Base-by-base conservation (phyloP, 1,140 invertebrate species). In the Ceratina calcarata region DNA sequence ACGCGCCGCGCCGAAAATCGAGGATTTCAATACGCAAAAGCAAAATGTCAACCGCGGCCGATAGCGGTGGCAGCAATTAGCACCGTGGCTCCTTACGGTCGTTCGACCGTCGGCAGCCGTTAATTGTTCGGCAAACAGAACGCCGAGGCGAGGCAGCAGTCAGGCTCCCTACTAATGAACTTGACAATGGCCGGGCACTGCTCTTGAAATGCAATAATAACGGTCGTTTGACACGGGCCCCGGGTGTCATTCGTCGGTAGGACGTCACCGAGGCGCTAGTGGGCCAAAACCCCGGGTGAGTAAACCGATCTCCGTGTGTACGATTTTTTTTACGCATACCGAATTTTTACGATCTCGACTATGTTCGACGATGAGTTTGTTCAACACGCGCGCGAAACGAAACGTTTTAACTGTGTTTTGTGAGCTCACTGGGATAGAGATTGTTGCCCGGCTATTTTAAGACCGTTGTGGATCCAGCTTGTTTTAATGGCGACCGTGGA, bases 51-150 rank as follows among this genome's bases (percentile, higher is more conserved):
- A 84, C 65, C 73, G 66, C 67, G 6, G 55, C 69, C 77, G 62
- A 81, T 83, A 86, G 78, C 72, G 66, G 74, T 62, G 71, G 64
- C 61, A 68, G 72, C 69, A 77, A 84, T 87, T 87, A 86, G 83
- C 81, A 62, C 64, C 37, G 58, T 8, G 62, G 15, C 75, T 72
- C 67, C 57, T 64, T 24, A 70, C 45, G 62, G 65, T 69, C 75
- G 69, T 67, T 82, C 78, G 83, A 60, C 71, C 76, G 27, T 67
- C 74, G 27, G 53, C 0, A 37, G 49, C 51, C 71, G 85, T 78
- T 86, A 87, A 87, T 86, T 72, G 81, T 75, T 84, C 20, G 78
- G 58, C 83, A 84, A 87, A 87, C 78, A 84, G 65, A 57, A 13
- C 55, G 55, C n/a, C 16, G 8, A 12, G 70, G 3, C 32, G 55